These are phyloP conservation scores for Magallana gigas DNA, from an alignment of 1,140 invertebrate species.

Conservation along the genomic window DNA sequence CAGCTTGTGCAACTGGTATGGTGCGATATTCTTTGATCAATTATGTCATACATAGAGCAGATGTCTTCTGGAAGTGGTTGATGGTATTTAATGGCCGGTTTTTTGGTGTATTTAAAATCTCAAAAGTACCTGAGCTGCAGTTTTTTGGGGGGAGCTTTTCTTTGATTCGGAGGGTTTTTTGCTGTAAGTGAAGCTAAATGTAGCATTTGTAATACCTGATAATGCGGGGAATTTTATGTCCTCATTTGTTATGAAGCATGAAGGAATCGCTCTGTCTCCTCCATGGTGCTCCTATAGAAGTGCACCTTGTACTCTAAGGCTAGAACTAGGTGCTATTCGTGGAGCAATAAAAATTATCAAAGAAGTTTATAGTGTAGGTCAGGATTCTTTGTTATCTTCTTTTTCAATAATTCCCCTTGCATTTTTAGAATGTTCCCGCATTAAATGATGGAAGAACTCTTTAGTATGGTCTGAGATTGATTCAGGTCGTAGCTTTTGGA, in stretches of 20 bases:
- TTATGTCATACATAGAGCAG: constrained; percentile 9
- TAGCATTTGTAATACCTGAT: constrained; percentile 30
- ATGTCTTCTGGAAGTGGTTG: neutral
- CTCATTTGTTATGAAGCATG: constrained; percentile 22
- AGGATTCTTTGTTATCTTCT: neutral
- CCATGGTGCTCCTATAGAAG: neutral
- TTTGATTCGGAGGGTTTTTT: neutral
- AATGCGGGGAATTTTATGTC: constrained; percentile 15
- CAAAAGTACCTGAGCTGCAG: neutral
- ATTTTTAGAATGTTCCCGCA: neutral
- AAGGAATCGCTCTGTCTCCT: neutral
- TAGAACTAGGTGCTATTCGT: constrained; percentile 1
- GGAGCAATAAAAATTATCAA: constrained; percentile 34
- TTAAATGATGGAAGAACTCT: neutral
- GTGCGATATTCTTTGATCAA: neutral
- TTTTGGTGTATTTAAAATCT: neutral
- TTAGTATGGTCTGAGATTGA: no score
- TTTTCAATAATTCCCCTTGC: neutral
- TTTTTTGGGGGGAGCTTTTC: neutral
- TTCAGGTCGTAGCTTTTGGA: no score
- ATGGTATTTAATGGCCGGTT: neutral
- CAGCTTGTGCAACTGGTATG: neutral
- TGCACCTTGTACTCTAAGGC: neutral
- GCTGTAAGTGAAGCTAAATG: constrained; percentile 5
- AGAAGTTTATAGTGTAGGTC: constrained; percentile 15